Conservation (phyloP, 2,888 invertebrate genomes). For the Acleris literana region DNA sequence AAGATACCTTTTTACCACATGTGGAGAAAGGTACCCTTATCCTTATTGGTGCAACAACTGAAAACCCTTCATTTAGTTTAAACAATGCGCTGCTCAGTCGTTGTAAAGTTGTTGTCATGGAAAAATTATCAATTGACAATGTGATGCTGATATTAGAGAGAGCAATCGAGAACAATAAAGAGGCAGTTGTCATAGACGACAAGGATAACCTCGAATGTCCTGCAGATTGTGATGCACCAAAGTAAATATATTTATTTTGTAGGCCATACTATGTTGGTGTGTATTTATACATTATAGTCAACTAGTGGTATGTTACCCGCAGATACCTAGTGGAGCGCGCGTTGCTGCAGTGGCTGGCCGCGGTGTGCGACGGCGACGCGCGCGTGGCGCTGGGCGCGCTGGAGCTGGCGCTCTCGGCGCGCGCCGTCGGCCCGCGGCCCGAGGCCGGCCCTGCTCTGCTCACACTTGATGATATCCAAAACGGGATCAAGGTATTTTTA, state of each 20-base stretch:
- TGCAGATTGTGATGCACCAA: conserved; percentile 46
- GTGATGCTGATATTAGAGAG: conserved; percentile 85
- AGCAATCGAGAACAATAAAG: conserved; percentile 72
- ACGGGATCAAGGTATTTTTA: conserved; percentile 85
- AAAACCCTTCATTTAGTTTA: conserved; percentile 93
- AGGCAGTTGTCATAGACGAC: conserved; percentile 56
- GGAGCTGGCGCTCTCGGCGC: conserved; percentile 87
- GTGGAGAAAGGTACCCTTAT: conserved; percentile 91
- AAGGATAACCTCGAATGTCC: conserved; percentile 43
- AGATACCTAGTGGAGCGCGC: conserved; percentile 78
- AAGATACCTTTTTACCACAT: conserved; percentile 91
- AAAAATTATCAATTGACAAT: conserved; percentile 86
- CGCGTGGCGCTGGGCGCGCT: conserved; percentile 90
- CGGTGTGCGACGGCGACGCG: conserved; percentile 92
- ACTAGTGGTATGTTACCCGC: conserved; percentile 6
- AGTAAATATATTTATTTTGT: conserved; percentile 46
- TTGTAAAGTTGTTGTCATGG: conserved; percentile 89
- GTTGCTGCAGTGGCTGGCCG: conserved; percentile 88
- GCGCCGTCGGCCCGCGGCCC: conserved; percentile 92
- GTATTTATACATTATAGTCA: background rate
- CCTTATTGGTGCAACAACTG: conserved; percentile 92
- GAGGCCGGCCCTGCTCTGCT: conserved; percentile 80
- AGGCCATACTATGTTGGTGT: background rate
- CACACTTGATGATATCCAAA: conserved; percentile 86
- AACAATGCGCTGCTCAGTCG: conserved; percentile 91